Percentiles rank a stretch among this genome's conserved stretches.
Evolutionary conservation across 2,113 vertebrate genomes (phyloP).

Genomic region (Oryzias woworae): DNA sequence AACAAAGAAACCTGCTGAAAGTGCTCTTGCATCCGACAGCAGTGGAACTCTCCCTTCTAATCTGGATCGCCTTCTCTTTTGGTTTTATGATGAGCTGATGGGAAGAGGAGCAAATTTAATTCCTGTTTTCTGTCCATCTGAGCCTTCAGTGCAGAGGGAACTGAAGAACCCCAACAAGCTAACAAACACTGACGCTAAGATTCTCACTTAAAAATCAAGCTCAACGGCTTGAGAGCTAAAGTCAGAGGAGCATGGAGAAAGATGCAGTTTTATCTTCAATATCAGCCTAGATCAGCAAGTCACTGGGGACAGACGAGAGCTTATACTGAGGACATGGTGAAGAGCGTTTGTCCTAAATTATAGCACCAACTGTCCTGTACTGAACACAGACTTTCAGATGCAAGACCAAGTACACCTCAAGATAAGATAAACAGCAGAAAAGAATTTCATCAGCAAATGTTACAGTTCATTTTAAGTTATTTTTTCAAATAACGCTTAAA

Average conservation of each 20-base stretch:
- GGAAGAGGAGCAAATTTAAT: conserved; percentile 13
- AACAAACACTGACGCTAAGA: background rate
- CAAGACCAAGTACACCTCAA: background rate
- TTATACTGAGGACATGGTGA: conserved; percentile 13
- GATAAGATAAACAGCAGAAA: background rate
- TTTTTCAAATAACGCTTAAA: too few species aligned
- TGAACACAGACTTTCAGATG: background rate
- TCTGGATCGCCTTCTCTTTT: conserved; percentile 27
- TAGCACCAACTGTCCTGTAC: conserved; percentile 17
- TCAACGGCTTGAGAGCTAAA: background rate
- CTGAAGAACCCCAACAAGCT: background rate
- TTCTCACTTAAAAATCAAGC: background rate
- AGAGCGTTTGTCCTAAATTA: conserved; percentile 14
- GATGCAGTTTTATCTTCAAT: conserved; percentile 54
- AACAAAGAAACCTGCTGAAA: conserved; percentile 77
- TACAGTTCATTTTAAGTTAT: too few species aligned
- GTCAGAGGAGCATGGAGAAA: conserved; percentile 9
- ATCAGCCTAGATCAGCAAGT: conserved; percentile 49
- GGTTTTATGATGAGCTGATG: background rate
- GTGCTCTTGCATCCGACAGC: conserved; percentile 66
- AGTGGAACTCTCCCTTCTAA: conserved; percentile 28
- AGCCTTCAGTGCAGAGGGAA: too few species aligned
- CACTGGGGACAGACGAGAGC: conserved; percentile 38
- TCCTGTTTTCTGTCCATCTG: too few species aligned
- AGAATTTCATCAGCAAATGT: background rate